Conservation (phyloP, 2,888 invertebrate genomes). For the Troilus luridus region DNA sequence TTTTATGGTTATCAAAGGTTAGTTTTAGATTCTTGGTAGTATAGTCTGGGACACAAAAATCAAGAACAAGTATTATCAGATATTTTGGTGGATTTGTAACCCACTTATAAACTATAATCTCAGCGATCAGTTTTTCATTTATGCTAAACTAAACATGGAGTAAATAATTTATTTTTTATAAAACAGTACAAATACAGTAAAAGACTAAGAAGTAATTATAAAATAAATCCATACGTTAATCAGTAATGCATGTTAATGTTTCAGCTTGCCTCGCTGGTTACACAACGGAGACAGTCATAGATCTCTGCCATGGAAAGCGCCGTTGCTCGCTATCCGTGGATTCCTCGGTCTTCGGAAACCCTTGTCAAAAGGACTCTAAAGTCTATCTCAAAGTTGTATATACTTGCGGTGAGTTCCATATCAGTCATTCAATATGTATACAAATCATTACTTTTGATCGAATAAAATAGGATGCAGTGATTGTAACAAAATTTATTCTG, state of each 20-base stretch:
- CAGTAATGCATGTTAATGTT: slow-evolving; percentile 68
- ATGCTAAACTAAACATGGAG: neutral
- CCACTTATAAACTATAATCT: too few species aligned
- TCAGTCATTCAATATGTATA: neutral
- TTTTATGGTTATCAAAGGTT: too few species aligned
- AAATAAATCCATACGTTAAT: neutral
- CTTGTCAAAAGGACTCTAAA: slow-evolving; percentile 82
- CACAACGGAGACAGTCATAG: slow-evolving; percentile 91
- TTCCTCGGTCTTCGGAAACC: slow-evolving; percentile 85
- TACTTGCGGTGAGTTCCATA: slow-evolving; percentile 82
- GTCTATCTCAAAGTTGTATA: slow-evolving; percentile 90
- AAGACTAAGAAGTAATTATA: too few species aligned
- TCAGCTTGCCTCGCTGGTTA: slow-evolving; percentile 89
- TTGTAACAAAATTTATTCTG: too few species aligned
- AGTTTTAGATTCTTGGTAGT: too few species aligned
- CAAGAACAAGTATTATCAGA: too few species aligned
- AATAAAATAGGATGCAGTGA: too few species aligned
- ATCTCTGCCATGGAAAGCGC: slow-evolving; percentile 86
- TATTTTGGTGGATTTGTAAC: too few species aligned
- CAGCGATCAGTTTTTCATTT: neutral
- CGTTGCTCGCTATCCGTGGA: slow-evolving; percentile 85
- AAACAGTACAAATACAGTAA: too few species aligned
- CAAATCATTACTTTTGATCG: too few species aligned
- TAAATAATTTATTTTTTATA: too few species aligned
- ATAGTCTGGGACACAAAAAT: too few species aligned